Conservation (phyloP, 2,888 invertebrate species). For the Drosophila cognata region DNA sequence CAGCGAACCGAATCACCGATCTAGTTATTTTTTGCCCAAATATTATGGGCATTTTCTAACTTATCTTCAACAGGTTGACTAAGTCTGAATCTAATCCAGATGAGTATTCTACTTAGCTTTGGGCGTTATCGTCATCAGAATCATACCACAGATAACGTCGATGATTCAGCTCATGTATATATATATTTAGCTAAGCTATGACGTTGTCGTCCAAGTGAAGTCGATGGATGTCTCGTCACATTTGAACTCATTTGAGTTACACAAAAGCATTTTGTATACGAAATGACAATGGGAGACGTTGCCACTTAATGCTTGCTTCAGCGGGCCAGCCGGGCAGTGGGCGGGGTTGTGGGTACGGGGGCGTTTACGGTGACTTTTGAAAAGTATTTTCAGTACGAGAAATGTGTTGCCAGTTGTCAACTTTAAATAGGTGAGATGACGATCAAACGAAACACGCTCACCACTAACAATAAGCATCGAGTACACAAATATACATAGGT, state of each 20-base stretch:
- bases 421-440: conserved; percentile 38
- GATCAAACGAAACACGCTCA: conserved; percentile 32
- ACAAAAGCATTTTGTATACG: conserved; percentile 42
- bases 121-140: background rate
- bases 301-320: conserved; percentile 24
- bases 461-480: background rate
- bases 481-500: background rate
- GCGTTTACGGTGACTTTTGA: conserved; percentile 18
- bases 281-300: conserved; percentile 21
- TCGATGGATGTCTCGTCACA: conserved; percentile 48
- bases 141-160: conserved; percentile 17
- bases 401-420: conserved; percentile 46
- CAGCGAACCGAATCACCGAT: too few relatives aligned
- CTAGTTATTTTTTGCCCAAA: background rate
- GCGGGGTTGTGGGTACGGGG: background rate
- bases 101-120: background rate
- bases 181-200: conserved; percentile 11
- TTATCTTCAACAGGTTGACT: background rate
- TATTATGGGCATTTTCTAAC: background rate
- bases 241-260: conserved; percentile 55
- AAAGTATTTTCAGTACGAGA: conserved; percentile 44
- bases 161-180: conserved; percentile 31
- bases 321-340: background rate
- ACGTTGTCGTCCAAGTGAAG: conserved; percentile 46
- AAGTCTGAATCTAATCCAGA: background rate